Percentiles rank a stretch among this genome's conserved stretches.
Evolutionary conservation across 2,888 invertebrate genomes (phyloP).

Genomic region (Nephrotoma guestfalica): DNA sequence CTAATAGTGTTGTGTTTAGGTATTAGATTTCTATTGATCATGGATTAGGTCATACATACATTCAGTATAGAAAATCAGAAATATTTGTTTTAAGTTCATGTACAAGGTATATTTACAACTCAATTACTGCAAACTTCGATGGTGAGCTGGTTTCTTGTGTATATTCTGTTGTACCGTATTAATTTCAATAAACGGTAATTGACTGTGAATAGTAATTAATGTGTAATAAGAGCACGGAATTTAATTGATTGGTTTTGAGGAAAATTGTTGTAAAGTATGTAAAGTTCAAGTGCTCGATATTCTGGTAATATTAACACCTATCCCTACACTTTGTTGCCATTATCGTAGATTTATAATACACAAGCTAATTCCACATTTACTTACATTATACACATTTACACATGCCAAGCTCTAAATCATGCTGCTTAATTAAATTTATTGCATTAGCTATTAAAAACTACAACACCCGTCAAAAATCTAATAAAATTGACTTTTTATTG

Average conservation of each 20-base stretch:
- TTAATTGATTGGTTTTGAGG: too few relatives aligned
- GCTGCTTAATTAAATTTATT: not conserved
- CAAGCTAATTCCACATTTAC: not conserved
- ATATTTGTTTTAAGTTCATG: not conserved
- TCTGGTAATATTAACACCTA: too few relatives aligned
- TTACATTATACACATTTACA: not conserved
- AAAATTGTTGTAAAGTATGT: too few relatives aligned
- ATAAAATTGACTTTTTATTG: too few relatives aligned
- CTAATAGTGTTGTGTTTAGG: not conserved
- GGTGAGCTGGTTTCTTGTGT: not conserved
- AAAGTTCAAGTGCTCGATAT: too few relatives aligned
- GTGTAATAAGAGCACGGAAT: too few relatives aligned
- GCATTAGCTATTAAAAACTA: not conserved
- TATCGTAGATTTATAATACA: too few relatives aligned
- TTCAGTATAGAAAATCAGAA: not conserved
- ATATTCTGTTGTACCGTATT: not conserved
- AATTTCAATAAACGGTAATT: not conserved
- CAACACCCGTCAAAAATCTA: not conserved
- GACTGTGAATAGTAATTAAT: too few relatives aligned
- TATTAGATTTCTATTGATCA: not conserved
- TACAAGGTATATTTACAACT: not conserved
- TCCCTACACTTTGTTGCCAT: too few relatives aligned
- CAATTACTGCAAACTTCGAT: not conserved
- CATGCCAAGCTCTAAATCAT: not conserved
- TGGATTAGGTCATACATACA: not conserved